A percentile compares a stretch with the other conserved stretches of the same genome.
phyloP scores from a whole-genome alignment of 2,113 vertebrate species.

The Microcebus murinus region DNA sequence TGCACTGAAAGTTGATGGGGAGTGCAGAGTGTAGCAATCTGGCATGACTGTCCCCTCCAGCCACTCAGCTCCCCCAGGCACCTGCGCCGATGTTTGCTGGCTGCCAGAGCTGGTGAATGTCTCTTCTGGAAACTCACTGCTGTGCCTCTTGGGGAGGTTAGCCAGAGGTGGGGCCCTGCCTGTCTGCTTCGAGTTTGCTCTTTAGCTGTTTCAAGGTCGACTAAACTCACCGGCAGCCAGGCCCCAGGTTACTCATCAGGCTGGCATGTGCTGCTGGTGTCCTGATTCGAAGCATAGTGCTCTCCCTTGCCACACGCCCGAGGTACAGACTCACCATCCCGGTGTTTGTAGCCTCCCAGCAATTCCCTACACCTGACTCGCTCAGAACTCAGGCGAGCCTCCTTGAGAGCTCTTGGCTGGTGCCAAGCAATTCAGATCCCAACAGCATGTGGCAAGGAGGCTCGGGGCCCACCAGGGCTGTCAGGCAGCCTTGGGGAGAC shows the following conservation, averaged over 20 bases:
- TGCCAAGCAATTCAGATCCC: neutral
- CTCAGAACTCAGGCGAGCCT: neutral
- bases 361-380: neutral
- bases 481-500: neutral
- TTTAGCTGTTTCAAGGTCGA: constrained; percentile 58
- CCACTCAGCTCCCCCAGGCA: neutral
- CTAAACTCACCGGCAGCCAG: neutral
- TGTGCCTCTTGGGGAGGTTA: neutral
- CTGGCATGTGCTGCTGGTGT: neutral
- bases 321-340: neutral
- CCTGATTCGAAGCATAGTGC: neutral
- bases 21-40: neutral
- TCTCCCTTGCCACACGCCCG: fast-evolving
- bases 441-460: neutral
- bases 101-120: neutral
- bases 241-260: neutral
- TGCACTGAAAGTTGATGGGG: neutral
- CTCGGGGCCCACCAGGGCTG: neutral
- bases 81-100: neutral
- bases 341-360: neutral
- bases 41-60: neutral
- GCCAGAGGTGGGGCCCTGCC: constrained; percentile 15
- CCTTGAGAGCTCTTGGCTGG: neutral
- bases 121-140: neutral
- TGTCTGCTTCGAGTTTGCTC: neutral